A percentile compares a stretch with the other conserved stretches of the same genome.
Conservation (phyloP, 2,888 invertebrate genomes). For the Catotricha subobsoleta region DNA sequence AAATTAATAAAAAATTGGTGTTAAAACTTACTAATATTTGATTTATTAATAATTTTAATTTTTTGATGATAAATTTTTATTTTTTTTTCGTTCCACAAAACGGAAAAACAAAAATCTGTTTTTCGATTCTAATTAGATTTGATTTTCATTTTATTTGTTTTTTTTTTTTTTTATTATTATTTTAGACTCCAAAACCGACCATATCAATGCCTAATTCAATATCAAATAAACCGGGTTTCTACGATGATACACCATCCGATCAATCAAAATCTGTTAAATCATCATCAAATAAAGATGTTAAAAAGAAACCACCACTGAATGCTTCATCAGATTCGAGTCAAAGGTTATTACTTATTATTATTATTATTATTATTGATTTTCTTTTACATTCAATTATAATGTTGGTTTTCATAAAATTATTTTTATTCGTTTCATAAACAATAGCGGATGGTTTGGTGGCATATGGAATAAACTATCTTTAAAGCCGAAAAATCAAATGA, state of each 20-base stretch:
- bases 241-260: conserved; percentile 15
- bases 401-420: neutral
- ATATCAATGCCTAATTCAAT: conserved; percentile 38
- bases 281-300: conserved; percentile 2
- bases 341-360: neutral
- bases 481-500: conserved; percentile 86
- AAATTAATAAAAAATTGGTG: too few species aligned
- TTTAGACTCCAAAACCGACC: conserved; percentile 30
- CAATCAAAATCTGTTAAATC: conserved; percentile 8
- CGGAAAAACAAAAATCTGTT: too few species aligned
- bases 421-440: conserved; percentile 13
- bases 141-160: too few species aligned
- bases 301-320: neutral
- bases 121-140: too few species aligned
- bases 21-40: too few species aligned
- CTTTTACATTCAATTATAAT: neutral
- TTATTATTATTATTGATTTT: neutral
- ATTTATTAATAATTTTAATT: too few species aligned
- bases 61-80: too few species aligned
- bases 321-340: neutral
- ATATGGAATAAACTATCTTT: conserved; percentile 66
- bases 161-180: too few species aligned
- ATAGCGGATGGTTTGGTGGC: conserved; percentile 67
- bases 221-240: conserved; percentile 22
- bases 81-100: too few species aligned